Evolutionary conservation across 2,113 vertebrate genomes (phyloP), one percentile per base, ranked within the genome.

Genomic region (Muntiacus reevesi): DNA sequence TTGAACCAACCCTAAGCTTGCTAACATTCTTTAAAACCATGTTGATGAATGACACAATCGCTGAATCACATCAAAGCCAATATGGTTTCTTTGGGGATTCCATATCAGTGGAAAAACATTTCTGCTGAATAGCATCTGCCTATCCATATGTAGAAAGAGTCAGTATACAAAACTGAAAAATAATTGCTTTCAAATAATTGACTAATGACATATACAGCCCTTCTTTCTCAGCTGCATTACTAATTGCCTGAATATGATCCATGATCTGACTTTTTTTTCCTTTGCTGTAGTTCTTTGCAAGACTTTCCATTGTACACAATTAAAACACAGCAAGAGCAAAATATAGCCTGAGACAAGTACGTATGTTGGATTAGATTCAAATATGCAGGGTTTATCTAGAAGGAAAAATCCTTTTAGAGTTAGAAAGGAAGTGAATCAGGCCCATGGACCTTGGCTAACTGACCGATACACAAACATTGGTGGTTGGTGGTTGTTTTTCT

Each of bases 341-440:
- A 97, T 97, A 95, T 82, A 87, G 94, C 94, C 92, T 21, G 30
- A 96, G 91, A 97, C 93, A 95, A 97, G 94, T 67, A 91, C 55
- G 9, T 95, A 87, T 85, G 55, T 71, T 98, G 98, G 97, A 98
- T 91, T 95, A 79, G 87, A 40, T 95, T 97, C 96, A 98, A 98
- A 64, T 95, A 97, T 96, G 95, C 95, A 88, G 89, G 83, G 54
- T 87, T 96, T 98, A 98, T 98, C 98, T 97, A 96, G 89, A 91
- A 97, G 96, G 93, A 95, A 98, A 97, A 98, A 95, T 96, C 89
- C 91, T 98, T 97, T 97, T 90, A 64, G 97, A 97, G 89, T 89
- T 91, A 96, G 93, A 97, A 60, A 97, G 98, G 97, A 98, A 98
- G 93, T 97, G 96, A 98, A 95, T 98, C 95, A 97, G 89, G 74